A percentile compares a stretch with the other conserved stretches of the same genome.
Evolutionary conservation across 2,888 invertebrate genomes (phyloP).

Genomic region (Nephrotoma guestfalica): DNA sequence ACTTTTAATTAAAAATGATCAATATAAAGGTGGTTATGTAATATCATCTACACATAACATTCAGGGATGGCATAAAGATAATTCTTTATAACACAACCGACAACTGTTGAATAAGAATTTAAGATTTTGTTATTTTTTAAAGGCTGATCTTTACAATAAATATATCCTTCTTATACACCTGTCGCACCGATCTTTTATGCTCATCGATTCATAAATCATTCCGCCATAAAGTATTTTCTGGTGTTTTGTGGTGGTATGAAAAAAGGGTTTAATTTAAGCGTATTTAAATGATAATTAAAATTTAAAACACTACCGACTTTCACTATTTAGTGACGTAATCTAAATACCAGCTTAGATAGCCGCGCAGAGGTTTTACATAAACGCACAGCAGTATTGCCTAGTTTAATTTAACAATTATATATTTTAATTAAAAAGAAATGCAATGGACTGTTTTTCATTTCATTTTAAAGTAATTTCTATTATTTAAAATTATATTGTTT

Average conservation of each 20-base stretch:
- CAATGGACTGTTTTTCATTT: neutral
- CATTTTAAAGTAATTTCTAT: neutral
- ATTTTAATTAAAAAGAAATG: neutral
- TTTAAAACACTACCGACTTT: neutral
- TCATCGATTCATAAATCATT: neutral
- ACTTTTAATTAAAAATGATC: neutral
- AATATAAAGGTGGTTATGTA: neutral
- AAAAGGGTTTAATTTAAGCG: neutral
- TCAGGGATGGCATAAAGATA: neutral
- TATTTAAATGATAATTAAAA: neutral
- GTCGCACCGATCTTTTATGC: neutral
- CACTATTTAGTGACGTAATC: neutral
- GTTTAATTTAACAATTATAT: neutral
- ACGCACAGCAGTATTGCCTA: neutral
- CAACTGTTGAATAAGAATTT: neutral
- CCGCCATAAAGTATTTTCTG: neutral
- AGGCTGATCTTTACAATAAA: neutral
- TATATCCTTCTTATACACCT: neutral
- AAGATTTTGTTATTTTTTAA: neutral
- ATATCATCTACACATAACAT: neutral
- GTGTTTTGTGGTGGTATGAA: neutral
- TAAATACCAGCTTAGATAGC: neutral
- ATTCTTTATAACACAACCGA: neutral
- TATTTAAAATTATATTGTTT: neutral
- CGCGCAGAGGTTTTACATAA: neutral